These are phyloP conservation scores for Cydia strobilella DNA, from an alignment of 1,140 invertebrate species.

Conservation along the genomic window DNA sequence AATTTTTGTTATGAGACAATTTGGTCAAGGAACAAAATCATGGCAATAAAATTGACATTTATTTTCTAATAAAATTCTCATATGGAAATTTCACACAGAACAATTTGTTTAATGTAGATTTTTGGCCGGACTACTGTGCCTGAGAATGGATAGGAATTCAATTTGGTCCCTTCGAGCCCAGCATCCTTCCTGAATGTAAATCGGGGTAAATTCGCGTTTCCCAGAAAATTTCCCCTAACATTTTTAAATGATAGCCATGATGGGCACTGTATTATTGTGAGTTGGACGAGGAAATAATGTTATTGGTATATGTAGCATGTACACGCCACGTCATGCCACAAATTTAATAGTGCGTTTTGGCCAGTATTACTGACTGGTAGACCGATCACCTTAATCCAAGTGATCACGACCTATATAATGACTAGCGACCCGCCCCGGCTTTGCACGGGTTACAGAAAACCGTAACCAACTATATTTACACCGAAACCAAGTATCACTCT, in stretches of 20 bases:
- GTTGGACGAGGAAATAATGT: constrained; percentile 1
- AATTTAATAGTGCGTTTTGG: constrained; percentile 28
- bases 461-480: too few relatives aligned
- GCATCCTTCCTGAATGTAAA: constrained; percentile 72
- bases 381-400: not conserved
- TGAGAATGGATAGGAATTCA: constrained; percentile 73
- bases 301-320: not conserved
- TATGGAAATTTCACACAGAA: constrained; percentile 16
- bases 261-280: constrained; percentile 38
- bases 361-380: not conserved
- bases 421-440: too few relatives aligned
- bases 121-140: constrained; percentile 42
- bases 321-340: constrained; percentile 34
- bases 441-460: too few relatives aligned
- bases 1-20: constrained; percentile 14
- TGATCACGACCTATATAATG: not conserved
- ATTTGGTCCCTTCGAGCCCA: constrained; percentile 64
- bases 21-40: not conserved
- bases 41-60: constrained; percentile 2
- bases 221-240: constrained; percentile 56
- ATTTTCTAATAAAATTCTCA: constrained; percentile 20
- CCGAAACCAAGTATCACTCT: too few relatives aligned
- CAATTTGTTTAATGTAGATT: constrained; percentile 36
- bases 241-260: constrained; percentile 57
- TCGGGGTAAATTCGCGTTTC: constrained; percentile 61